Base-by-base conservation (phyloP, 2,113 vertebrate genomes). In the Echinops telfairi region DNA sequence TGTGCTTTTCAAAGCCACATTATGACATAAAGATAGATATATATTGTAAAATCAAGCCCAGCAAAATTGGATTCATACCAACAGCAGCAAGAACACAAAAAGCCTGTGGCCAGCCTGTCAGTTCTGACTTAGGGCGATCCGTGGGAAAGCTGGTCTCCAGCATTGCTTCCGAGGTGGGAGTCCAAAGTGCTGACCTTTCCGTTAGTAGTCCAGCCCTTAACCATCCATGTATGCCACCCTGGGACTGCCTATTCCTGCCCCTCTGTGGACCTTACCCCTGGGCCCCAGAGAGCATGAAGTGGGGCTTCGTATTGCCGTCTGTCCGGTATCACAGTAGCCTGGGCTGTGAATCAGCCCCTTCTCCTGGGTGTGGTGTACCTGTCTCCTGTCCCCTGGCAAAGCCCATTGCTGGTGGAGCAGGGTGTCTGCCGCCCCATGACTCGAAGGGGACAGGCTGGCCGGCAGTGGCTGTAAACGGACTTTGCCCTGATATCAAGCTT, bases 401-500 rank as follows among this genome's bases (percentile, higher is more conserved):
- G 60, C 20, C 60, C 57, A 16, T 23, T 23, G 31, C n/a, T 68
- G 40, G 71, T 43, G 25, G 40, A 86, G 75, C 79, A 31, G 38
- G 16, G 3, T 15, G 1, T 73, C 77, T 70, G 75, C 33, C 71
- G 57, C 62, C 20, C 47, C 25, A 60, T 29, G 47, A 17, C 19
- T 0, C 5, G 85, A 73, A 57, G 73, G 76, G 71, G 38, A 53
- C 43, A 88, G 92, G 71, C 40, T 68, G 40, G 66, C 86, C 83
- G 89, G 70, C 40, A 68, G 33, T 4, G 20, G 60, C 71, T 83
- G 22, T 76, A 73, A 94, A 62, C 40, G 89, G 84, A 90, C 89
- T 95, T 94, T 85, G 93, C 75, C 92, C 64, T 87, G 78, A 91
- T 38, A 75, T 40, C 84, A 82, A 87, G 73, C 62, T 88, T 89